phyloP scores from a whole-genome alignment of 2,113 vertebrate species.

The Gambusia affinis region DNA sequence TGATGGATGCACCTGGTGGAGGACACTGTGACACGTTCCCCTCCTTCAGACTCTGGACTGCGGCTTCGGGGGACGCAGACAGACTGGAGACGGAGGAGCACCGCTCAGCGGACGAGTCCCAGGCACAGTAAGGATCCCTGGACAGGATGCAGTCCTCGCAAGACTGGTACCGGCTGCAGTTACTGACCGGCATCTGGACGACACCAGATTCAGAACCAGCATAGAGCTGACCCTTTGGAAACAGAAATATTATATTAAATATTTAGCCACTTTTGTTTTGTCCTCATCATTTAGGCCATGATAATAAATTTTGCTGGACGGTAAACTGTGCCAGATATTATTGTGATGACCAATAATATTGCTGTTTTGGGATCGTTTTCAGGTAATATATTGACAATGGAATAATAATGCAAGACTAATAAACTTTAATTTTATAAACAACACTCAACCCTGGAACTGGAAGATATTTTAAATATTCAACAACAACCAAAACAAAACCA shows the following conservation, averaged over 20 bases:
- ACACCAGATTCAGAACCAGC: conserved; percentile 72
- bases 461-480: no score
- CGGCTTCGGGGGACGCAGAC: accelerated
- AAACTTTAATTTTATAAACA: no score
- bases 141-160: conserved; percentile 82
- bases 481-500: no score
- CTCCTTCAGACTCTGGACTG: conserved; percentile 76
- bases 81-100: conserved; percentile 53
- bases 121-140: conserved; percentile 81
- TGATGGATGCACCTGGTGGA: conserved; percentile 53
- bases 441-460: no score
- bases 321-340: no score
- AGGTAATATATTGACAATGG: no score
- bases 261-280: not conserved
- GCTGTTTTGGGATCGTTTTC: no score
- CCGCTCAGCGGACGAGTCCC: conserved; percentile 44
- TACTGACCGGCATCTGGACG: conserved; percentile 77
- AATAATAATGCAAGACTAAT: no score
- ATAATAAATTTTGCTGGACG: no score
- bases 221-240: conserved; percentile 74
- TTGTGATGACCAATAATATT: no score
- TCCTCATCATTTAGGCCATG: not conserved
- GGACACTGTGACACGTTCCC: conserved; percentile 76
- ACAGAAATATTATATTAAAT: not conserved
- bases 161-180: conserved; percentile 67